These are phyloP conservation scores for Aplocera efformata DNA, from an alignment of 2,888 invertebrate genomes.

Conservation along the genomic window DNA sequence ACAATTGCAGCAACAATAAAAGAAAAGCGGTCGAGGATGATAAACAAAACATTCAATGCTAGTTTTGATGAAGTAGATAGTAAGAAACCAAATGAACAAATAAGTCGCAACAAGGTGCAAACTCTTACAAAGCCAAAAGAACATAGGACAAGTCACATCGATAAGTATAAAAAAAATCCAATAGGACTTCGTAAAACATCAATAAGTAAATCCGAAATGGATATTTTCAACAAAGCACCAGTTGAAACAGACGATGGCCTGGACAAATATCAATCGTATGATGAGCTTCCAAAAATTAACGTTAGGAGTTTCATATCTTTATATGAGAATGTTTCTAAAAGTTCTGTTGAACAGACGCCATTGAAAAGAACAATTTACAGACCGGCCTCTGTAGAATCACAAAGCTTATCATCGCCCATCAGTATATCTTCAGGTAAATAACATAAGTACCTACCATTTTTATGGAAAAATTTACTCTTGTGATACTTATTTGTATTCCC, in stretches of 20 bases:
- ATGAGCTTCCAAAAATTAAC: constrained; percentile 67
- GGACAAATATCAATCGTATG: constrained; percentile 68
- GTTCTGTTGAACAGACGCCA: constrained; percentile 38
- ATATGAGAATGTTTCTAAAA: constrained; percentile 65
- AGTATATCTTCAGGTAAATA: constrained; percentile 58
- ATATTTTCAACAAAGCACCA: constrained; percentile 64
- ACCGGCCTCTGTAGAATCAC: constrained; percentile 41
- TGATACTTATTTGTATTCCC: too few species aligned
- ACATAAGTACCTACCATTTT: not conserved
- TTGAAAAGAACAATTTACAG: constrained; percentile 35
- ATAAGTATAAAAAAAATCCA: constrained; percentile 30
- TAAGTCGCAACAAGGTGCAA: constrained; percentile 10
- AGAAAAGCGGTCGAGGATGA: constrained; percentile 48
- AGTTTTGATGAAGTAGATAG: constrained; percentile 43
- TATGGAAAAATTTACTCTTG: too few species aligned
- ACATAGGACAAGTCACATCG: constrained; percentile 33
- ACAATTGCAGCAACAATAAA: constrained; percentile 32
- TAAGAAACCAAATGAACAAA: constrained; percentile 18
- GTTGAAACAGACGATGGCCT: constrained; percentile 43
- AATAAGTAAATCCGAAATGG: constrained; percentile 75
- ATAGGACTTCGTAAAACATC: constrained; percentile 49
- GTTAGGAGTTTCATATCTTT: constrained; percentile 68
- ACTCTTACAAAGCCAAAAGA: constrained; percentile 32
- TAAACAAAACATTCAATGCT: constrained; percentile 37
- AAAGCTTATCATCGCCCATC: constrained; percentile 39